A percentile compares a stretch with the other conserved stretches of the same genome.
Evolutionary conservation across 2,113 vertebrate genomes (phyloP).

Genomic region (Cheirogaleus medius): DNA sequence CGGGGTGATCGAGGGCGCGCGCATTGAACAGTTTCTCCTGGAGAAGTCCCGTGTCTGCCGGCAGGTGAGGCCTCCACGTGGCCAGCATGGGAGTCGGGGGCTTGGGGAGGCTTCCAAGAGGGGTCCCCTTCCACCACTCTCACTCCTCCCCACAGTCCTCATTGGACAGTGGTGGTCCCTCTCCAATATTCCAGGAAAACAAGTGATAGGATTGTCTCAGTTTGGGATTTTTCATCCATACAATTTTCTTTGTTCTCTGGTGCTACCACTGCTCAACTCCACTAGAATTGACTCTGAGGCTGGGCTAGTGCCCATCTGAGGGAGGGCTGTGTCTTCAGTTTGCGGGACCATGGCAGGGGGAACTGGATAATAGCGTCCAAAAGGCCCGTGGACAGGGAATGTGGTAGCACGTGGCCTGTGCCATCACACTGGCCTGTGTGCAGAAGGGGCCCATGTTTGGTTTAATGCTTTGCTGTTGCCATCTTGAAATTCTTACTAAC

Average conservation of each 20-base stretch:
- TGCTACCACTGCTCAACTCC: not conserved
- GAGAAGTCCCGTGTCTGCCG: constrained; percentile 98
- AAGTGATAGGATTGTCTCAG: not conserved
- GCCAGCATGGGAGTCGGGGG: not conserved
- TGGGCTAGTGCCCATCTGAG: not conserved
- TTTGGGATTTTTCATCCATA: not conserved
- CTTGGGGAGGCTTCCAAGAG: not conserved
- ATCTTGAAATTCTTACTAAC: not conserved
- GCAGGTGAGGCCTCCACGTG: constrained; percentile 86
- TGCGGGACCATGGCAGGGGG: not conserved
- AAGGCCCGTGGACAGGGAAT: not conserved
- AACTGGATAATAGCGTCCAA: not conserved
- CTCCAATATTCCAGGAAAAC: not conserved
- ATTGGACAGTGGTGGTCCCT: not conserved
- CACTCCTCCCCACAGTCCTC: not conserved
- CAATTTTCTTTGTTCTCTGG: not conserved
- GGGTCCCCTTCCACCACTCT: not conserved
- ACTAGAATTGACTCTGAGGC: not conserved
- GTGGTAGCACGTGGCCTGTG: not conserved
- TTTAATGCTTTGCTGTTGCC: not conserved
- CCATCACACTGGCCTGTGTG: not conserved
- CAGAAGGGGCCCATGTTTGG: not conserved
- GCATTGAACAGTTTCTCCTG: constrained; percentile 95
- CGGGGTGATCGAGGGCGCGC: constrained; percentile 93
- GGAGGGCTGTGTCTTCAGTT: not conserved